phyloP scores from a whole-genome alignment of 2,888 invertebrate genomes.

The Chymomyza caudatula region DNA sequence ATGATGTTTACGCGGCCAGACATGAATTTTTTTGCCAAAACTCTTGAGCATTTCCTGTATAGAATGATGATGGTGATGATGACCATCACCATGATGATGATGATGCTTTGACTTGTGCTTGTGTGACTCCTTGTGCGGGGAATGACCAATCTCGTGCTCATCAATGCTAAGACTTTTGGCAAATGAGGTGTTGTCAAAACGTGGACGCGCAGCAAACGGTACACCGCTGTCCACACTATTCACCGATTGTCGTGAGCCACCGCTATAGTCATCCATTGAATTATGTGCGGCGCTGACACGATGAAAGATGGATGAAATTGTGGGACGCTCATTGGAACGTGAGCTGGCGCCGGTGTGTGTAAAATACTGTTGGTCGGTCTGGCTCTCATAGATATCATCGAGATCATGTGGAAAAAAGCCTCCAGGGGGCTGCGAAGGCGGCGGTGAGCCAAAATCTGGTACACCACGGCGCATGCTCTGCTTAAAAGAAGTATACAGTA shows the following conservation, averaged over 20 bases:
- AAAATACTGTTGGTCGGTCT: conserved; percentile 77
- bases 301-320: conserved; percentile 77
- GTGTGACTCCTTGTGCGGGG: conserved; percentile 49
- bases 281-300: conserved; percentile 72
- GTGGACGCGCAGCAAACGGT: conserved; percentile 51
- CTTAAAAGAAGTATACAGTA: conserved; percentile 14
- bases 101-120: conserved; percentile 52
- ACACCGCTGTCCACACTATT: conserved; percentile 52
- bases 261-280: conserved; percentile 74
- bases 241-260: conserved; percentile 45
- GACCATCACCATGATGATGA: conserved; percentile 61
- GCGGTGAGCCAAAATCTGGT: conserved; percentile 73
- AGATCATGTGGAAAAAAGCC: conserved; percentile 78
- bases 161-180: conserved; percentile 74
- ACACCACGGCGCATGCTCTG: conserved; percentile 74
- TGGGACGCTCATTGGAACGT: conserved; percentile 70
- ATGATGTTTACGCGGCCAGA: conserved; percentile 84
- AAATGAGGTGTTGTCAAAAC: conserved; percentile 77
- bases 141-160: conserved; percentile 49
- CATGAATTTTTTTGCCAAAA: conserved; percentile 86
- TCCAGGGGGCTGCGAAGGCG: conserved; percentile 61
- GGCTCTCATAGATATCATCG: conserved; percentile 77
- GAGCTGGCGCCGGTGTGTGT: conserved; percentile 75
- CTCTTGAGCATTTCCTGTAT: conserved; percentile 88
- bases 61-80: conserved; percentile 82